phyloP scores from a whole-genome alignment of 2,888 invertebrate genomes.

The Epistrophe grossulariae region DNA sequence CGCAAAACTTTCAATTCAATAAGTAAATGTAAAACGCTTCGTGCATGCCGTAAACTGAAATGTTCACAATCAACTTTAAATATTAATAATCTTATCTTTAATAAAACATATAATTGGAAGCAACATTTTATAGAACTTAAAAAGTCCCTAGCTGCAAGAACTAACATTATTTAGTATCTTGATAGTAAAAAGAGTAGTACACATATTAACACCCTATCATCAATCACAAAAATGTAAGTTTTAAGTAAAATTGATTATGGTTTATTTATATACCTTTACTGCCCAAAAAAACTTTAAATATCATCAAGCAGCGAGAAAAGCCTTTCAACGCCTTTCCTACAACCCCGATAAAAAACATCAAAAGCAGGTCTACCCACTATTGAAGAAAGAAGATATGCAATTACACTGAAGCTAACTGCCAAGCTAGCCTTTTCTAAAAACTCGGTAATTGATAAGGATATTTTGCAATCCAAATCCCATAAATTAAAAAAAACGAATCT shows the following conservation, averaged over 20 bases:
- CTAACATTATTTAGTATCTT: constrained; percentile 15
- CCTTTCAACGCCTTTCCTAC: not conserved
- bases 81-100: not conserved
- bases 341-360: constrained; percentile 10
- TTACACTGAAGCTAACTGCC: not conserved
- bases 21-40: too few species aligned
- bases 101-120: constrained; percentile 25
- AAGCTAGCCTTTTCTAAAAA: not conserved
- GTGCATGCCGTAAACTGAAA: too few species aligned
- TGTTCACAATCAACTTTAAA: too few species aligned
- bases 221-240: too few species aligned
- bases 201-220: constrained; percentile 22
- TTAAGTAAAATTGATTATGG: too few species aligned
- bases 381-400: not conserved
- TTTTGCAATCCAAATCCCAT: not conserved
- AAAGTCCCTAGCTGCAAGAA: not conserved
- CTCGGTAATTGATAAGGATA: not conserved
- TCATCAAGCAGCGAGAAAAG: not conserved
- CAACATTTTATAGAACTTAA: constrained; percentile 25
- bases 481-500: constrained; percentile 6
- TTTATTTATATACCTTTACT: too few species aligned
- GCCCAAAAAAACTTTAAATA: too few species aligned
- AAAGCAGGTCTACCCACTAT: not conserved
- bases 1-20: too few species aligned
- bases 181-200: constrained; percentile 12